phyloP scores from a whole-genome alignment of 2,888 invertebrate genomes.

The Philonicus albiceps region DNA sequence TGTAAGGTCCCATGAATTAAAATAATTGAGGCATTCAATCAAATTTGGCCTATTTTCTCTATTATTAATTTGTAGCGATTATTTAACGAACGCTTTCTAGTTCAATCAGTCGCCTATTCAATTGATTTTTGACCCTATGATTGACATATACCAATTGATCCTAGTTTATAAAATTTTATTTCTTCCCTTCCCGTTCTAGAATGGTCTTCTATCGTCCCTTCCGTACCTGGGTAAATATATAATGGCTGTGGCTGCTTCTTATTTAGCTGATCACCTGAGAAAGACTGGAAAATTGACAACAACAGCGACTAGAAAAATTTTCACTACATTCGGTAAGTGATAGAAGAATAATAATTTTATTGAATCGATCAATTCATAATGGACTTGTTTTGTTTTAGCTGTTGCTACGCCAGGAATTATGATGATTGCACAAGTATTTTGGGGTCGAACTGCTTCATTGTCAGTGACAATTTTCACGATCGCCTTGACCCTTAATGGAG shows the following conservation, averaged over 20 bases:
- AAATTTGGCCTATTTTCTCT: slow-evolving; percentile 29
- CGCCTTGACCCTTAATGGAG: slow-evolving; percentile 84
- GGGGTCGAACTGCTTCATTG: slow-evolving; percentile 74
- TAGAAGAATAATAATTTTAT: not conserved
- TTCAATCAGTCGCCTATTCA: slow-evolving; percentile 22
- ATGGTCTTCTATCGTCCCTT: slow-evolving; percentile 82
- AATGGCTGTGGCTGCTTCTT: slow-evolving; percentile 78
- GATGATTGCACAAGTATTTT: slow-evolving; percentile 77
- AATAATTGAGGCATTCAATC: not conserved
- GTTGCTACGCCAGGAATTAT: slow-evolving; percentile 72
- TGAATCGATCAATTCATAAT: not conserved
- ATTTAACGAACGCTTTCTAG: slow-evolving; percentile 14
- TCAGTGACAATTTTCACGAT: slow-evolving; percentile 81
- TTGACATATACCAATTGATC: not conserved
- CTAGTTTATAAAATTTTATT: not conserved
- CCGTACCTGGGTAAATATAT: slow-evolving; percentile 88
- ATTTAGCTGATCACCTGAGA: slow-evolving; percentile 76
- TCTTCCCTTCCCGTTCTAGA: slow-evolving; percentile 64
- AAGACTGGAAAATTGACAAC: slow-evolving; percentile 74
- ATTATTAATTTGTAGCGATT: not conserved
- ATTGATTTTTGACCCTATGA: slow-evolving; percentile 20
- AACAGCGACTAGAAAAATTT: slow-evolving; percentile 75
- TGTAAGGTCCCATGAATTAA: not conserved
- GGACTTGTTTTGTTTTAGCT: slow-evolving; percentile 62
- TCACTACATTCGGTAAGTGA: slow-evolving; percentile 69